phyloP scores from a whole-genome alignment of 2,888 invertebrate genomes.

The Oxycera nigricornis region DNA sequence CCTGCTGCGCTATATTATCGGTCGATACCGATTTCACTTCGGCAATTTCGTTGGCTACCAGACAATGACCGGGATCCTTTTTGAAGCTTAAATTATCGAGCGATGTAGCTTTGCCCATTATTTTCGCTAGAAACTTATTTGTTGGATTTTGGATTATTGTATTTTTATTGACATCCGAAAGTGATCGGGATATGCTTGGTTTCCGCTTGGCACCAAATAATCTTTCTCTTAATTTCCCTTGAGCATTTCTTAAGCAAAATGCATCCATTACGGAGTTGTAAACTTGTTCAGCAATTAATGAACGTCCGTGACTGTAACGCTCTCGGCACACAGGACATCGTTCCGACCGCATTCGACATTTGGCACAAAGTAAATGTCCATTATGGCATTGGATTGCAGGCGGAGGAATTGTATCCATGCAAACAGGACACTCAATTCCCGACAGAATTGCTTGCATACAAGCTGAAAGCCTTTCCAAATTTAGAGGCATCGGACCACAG shows the following conservation, averaged over 20 bases:
- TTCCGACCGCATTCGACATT: slow-evolving; percentile 67
- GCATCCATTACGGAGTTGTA: slow-evolving; percentile 64
- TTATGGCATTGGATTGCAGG: slow-evolving; percentile 72
- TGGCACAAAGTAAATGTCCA: slow-evolving; percentile 70
- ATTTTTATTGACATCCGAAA: slow-evolving; percentile 47
- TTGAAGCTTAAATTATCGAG: slow-evolving; percentile 61
- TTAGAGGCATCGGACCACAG: slow-evolving; percentile 66
- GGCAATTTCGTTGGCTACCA: slow-evolving; percentile 49
- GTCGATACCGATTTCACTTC: slow-evolving; percentile 62
- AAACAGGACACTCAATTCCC: slow-evolving; percentile 71
- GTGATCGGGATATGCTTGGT: slow-evolving; percentile 21
- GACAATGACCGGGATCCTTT: slow-evolving; percentile 48
- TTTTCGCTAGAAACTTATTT: slow-evolving; percentile 64
- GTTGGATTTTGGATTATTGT: slow-evolving; percentile 55
- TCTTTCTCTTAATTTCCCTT: slow-evolving; percentile 62
- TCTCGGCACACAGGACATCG: slow-evolving; percentile 71
- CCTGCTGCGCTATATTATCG: slow-evolving; percentile 62
- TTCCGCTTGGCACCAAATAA: slow-evolving; percentile 59
- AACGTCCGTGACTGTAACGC: slow-evolving; percentile 63
- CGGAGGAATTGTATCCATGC: slow-evolving; percentile 68
- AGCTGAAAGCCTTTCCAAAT: slow-evolving; percentile 64
- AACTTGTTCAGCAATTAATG: slow-evolving; percentile 66
- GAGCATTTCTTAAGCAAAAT: slow-evolving; percentile 62
- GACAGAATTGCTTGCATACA: slow-evolving; percentile 64
- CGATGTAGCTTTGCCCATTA: slow-evolving; percentile 63